Conservation (phyloP, 2,797 vertebrate genomes). For the Myripristis murdjan region DNA sequence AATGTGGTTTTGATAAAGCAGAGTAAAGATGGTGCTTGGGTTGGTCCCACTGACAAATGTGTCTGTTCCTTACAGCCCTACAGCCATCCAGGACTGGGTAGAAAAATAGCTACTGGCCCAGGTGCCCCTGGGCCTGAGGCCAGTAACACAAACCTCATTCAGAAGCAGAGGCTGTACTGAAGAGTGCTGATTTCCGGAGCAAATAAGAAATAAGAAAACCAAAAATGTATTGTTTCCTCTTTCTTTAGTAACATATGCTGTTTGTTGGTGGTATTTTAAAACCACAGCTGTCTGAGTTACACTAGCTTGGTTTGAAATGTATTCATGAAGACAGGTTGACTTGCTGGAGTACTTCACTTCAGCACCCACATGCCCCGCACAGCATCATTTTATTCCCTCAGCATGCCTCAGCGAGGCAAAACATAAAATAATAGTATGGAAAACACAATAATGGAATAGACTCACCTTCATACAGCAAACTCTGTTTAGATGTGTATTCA, state of each 20-base stretch:
- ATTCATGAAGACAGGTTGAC: constrained; percentile 65
- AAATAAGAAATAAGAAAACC: neutral
- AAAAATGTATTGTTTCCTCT: neutral
- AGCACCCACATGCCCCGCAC: constrained; percentile 9
- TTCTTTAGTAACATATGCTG: neutral
- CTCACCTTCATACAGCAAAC: neutral
- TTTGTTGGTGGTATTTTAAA: constrained; percentile 52
- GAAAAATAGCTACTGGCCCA: too few species aligned
- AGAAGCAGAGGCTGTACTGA: neutral
- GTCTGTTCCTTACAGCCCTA: too few species aligned
- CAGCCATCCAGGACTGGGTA: too few species aligned
- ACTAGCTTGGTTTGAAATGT: constrained; percentile 52
- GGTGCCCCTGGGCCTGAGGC: too few species aligned
- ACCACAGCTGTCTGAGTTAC: constrained; percentile 22
- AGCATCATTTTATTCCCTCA: constrained; percentile 23
- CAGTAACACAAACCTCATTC: too few species aligned
- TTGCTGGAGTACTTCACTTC: constrained; percentile 48
- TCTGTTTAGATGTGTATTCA: constrained; percentile 9
- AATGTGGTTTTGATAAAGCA: too few species aligned
- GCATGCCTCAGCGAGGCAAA: constrained; percentile 16
- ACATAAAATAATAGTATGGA: constrained; percentile 53
- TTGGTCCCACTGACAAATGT: too few species aligned
- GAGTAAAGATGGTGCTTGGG: too few species aligned
- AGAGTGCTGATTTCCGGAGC: neutral
- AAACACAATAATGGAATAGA: constrained; percentile 27